Conservation (phyloP, 2,888 invertebrate genomes). For the Diarsia mendica region DNA sequence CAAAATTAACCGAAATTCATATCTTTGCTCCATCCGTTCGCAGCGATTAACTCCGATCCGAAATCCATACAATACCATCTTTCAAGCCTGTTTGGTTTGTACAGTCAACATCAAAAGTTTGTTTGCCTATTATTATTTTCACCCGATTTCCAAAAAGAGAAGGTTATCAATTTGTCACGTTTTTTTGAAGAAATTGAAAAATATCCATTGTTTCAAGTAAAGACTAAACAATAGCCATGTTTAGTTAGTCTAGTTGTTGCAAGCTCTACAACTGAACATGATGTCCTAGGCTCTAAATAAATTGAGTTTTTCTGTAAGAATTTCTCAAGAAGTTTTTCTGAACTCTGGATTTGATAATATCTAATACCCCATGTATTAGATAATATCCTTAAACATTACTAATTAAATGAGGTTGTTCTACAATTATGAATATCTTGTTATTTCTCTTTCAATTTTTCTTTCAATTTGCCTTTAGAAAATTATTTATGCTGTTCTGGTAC, state of each 20-base stretch:
- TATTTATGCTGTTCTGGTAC: too few relatives aligned
- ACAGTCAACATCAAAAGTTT: constrained; percentile 39
- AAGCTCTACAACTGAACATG: not conserved
- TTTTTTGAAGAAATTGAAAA: not conserved
- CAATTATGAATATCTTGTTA: too few relatives aligned
- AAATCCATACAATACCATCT: constrained; percentile 40
- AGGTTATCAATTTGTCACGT: too few relatives aligned
- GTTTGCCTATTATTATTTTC: not conserved
- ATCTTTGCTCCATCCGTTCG: constrained; percentile 36
- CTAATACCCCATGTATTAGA: too few relatives aligned
- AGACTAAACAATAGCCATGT: not conserved
- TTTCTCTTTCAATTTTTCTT: too few relatives aligned
- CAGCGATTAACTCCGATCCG: constrained; percentile 38
- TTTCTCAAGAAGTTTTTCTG: too few relatives aligned
- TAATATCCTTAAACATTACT: too few relatives aligned
- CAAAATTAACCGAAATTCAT: constrained; percentile 23
- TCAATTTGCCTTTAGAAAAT: too few relatives aligned
- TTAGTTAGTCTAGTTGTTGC: not conserved
- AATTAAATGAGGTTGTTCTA: too few relatives aligned
- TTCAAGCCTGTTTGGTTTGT: constrained; percentile 30
- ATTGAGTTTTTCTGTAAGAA: not conserved
- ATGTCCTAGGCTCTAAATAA: not conserved
- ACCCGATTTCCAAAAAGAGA: too few relatives aligned
- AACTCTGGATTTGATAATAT: too few relatives aligned
- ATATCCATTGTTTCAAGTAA: not conserved